Conservation (phyloP, 2,888 invertebrate genomes). For the Pseudanteris insignis region DNA sequence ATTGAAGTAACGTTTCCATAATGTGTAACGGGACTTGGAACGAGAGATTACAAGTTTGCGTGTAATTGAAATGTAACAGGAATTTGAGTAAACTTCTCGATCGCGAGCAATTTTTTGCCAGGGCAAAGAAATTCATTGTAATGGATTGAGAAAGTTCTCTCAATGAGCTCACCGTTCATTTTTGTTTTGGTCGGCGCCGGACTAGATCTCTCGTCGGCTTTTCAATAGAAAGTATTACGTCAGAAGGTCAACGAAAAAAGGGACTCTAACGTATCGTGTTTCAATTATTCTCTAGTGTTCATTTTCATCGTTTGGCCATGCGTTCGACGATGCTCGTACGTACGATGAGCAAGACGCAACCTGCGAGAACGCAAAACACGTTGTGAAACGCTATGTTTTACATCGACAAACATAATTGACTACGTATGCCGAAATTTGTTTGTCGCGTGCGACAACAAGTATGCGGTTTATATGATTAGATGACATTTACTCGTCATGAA, state of each 20-base stretch:
- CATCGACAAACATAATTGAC: constrained; percentile 9
- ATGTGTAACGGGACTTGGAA: constrained; percentile 31
- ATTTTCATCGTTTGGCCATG: no score
- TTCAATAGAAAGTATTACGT: constrained; percentile 38
- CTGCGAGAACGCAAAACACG: neutral
- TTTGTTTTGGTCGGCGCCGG: constrained; percentile 18
- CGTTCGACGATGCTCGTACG: no score
- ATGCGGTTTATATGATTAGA: no score
- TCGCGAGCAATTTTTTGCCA: neutral
- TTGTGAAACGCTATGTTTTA: neutral
- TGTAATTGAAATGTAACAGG: constrained; percentile 43
- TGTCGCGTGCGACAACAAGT: no score
- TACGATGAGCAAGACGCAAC: no score
- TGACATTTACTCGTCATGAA: no score
- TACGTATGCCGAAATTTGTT: no score
- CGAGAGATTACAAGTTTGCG: constrained; percentile 39
- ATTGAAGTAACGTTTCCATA: constrained; percentile 38
- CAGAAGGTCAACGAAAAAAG: constrained; percentile 22
- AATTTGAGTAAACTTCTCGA: constrained; percentile 24
- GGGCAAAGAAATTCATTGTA: constrained; percentile 31
- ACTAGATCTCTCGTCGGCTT: constrained; percentile 22
- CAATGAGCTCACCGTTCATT: constrained; percentile 23
- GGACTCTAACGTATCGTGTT: no score
- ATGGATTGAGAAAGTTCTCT: constrained; percentile 29
- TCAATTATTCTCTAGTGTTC: no score